These are phyloP conservation scores for Ceratina japonica DNA, from an alignment of 1,140 invertebrate genomes.

Conservation along the genomic window DNA sequence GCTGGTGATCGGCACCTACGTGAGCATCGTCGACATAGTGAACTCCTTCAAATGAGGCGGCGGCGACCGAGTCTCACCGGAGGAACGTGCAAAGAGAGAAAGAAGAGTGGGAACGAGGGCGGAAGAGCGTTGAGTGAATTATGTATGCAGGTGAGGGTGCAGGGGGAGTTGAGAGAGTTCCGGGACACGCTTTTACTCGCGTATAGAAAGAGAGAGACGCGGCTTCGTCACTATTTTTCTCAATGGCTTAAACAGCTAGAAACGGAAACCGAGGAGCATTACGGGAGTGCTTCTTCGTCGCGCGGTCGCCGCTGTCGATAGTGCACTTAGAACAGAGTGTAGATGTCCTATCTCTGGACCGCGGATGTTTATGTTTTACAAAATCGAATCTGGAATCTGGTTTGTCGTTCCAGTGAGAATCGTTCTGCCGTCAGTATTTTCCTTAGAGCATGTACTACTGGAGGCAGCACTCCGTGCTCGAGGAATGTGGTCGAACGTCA, in stretches of 20 bases:
- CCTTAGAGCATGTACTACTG: no score
- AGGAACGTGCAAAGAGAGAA: constrained; percentile 12
- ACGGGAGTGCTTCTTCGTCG: constrained; percentile 12
- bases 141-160: neutral
- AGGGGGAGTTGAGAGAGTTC: neutral
- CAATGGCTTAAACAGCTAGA: constrained; percentile 15
- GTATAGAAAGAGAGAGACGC: neutral
- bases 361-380: neutral
- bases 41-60: constrained; percentile 62
- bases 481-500: no score
- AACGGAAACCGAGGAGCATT: constrained; percentile 11
- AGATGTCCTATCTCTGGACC: neutral
- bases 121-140: neutral
- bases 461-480: no score
- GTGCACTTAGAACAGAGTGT: constrained; percentile 12
- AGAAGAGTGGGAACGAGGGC: neutral
- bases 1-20: constrained; percentile 85
- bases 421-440: no score
- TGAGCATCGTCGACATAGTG: constrained; percentile 83
- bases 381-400: no score
- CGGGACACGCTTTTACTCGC: neutral
- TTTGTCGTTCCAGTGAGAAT: no score
- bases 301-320: constrained; percentile 7
- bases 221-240: constrained; percentile 28
- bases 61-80: neutral